Evolutionary conservation across 2,888 invertebrate species (phyloP).

Genomic region (Coenonympha arcania): DNA sequence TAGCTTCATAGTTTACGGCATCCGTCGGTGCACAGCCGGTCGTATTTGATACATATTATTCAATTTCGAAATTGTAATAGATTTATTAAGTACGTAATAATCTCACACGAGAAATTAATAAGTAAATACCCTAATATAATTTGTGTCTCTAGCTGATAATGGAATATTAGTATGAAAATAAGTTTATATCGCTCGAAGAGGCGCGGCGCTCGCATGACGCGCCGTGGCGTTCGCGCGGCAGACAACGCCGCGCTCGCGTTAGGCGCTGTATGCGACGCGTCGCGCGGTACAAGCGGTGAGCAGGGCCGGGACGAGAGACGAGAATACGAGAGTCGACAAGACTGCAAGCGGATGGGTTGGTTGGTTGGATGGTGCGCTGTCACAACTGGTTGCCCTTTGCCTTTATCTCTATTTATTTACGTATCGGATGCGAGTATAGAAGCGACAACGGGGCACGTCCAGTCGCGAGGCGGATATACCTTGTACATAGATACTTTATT

Average conservation of each 20-base stretch:
- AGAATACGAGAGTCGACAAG: conserved; percentile 17
- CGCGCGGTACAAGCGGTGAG: conserved; percentile 18
- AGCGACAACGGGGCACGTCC: conserved; percentile 65
- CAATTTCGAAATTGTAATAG: conserved; percentile 72
- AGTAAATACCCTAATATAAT: conserved; percentile 70
- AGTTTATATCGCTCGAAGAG: conserved; percentile 63
- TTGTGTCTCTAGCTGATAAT: conserved; percentile 72
- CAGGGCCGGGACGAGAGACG: conserved; percentile 27
- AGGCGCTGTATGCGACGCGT: too few relatives aligned
- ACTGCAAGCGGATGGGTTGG: conserved; percentile 8
- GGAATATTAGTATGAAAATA: conserved; percentile 65
- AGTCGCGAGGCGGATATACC: conserved; percentile 55
- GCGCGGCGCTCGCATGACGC: conserved; percentile 42
- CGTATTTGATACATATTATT: conserved; percentile 72
- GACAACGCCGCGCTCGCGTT: too few relatives aligned
- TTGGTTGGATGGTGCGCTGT: conserved; percentile 8
- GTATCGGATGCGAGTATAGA: conserved; percentile 50
- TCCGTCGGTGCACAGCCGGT: conserved; percentile 68
- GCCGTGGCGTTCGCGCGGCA: too few relatives aligned
- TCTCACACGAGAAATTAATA: conserved; percentile 66
- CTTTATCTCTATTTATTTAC: conserved; percentile 39
- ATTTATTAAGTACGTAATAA: conserved; percentile 68
- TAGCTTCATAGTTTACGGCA: conserved; percentile 64
- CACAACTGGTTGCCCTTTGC: conserved; percentile 39
- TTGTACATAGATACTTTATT: conserved; percentile 70